Evolutionary conservation across 2,113 vertebrate genomes (phyloP).

Genomic region (Cyanoderma ruficeps): DNA sequence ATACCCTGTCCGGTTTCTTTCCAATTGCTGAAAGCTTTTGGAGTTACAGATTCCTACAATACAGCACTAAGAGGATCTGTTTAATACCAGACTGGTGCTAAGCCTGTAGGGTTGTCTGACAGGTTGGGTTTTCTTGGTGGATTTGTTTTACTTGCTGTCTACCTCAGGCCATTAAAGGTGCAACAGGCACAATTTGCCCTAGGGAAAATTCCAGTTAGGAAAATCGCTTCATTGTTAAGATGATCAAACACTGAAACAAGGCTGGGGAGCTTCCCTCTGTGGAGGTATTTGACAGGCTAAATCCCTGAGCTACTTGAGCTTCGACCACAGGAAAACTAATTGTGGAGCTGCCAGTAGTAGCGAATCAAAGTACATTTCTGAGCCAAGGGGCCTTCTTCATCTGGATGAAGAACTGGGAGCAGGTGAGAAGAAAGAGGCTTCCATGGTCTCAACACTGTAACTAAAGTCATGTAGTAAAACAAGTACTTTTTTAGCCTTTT

Average conservation of each 20-base stretch:
- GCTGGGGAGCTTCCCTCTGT: fast-evolving
- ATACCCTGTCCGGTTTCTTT: background rate
- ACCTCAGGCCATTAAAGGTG: background rate
- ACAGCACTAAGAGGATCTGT: background rate
- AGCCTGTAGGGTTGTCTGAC: background rate
- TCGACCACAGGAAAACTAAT: background rate
- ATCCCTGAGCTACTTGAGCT: background rate
- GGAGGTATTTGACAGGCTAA: background rate
- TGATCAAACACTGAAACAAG: fast-evolving
- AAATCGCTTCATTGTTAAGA: fast-evolving
- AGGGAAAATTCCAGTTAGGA: background rate
- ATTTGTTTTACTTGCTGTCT: background rate
- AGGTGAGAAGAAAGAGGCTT: background rate
- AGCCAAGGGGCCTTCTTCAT: background rate
- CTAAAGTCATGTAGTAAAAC: background rate
- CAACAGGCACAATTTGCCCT: background rate
- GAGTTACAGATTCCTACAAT: background rate
- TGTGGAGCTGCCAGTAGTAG: background rate
- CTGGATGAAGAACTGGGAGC: background rate
- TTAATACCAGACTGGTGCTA: background rate
- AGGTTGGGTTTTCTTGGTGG: background rate
- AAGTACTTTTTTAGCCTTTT: background rate
- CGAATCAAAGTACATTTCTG: background rate
- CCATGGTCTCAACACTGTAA: fast-evolving
- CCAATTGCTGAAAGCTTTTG: background rate